Conservation (phyloP, 2,888 invertebrate genomes). For the Pyrrhopygopsis socrates region DNA sequence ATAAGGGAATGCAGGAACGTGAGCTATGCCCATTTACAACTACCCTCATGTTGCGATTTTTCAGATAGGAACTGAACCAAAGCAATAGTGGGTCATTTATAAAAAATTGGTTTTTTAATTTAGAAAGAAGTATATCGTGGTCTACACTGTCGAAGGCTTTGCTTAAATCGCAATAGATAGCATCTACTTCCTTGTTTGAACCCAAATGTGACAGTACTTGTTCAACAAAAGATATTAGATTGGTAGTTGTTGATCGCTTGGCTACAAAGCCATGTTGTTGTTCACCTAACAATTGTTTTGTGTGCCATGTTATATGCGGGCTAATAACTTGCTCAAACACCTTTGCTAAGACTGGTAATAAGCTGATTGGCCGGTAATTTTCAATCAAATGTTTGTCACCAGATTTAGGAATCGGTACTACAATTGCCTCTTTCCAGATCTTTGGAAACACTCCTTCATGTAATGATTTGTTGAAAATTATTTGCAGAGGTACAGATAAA, state of each 20-base stretch:
- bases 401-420: conserved; percentile 18
- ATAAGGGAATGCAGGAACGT: too few relatives aligned
- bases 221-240: background rate
- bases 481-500: conserved; percentile 17
- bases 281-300: background rate
- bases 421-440: conserved; percentile 14
- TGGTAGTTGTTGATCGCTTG: conserved; percentile 6
- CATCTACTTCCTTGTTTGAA: conserved; percentile 3
- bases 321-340: conserved; percentile 1
- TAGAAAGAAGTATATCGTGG: conserved; percentile 4
- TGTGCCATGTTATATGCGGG: background rate
- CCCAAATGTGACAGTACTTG: background rate
- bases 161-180: background rate
- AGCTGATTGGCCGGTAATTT: conserved; percentile 16
- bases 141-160: too few relatives aligned
- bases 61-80: conserved; percentile 20
- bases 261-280: conserved; percentile 24
- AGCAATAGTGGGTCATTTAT: background rate
- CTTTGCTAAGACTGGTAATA: conserved; percentile 12
- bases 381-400: background rate
- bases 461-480: conserved; percentile 16
- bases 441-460: background rate
- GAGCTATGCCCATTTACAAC: background rate
- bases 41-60: conserved; percentile 15
- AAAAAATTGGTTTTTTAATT: conserved; percentile 14